Evolutionary conservation across 2,888 invertebrate species (phyloP), one percentile per base, ranked within the genome.

Genomic region (Entomobrya multifasciata): DNA sequence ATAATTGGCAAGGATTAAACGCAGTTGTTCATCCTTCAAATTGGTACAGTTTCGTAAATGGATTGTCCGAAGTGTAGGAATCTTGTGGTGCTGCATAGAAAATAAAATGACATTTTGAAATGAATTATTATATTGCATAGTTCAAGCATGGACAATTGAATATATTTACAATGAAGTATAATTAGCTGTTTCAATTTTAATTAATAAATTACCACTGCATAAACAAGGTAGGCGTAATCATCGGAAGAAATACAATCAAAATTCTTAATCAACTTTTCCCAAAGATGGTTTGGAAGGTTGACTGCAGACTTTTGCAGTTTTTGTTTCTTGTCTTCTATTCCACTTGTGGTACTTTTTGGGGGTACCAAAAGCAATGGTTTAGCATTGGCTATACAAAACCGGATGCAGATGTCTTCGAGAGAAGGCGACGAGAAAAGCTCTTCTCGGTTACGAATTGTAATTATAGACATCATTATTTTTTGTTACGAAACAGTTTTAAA

Each of bases 401-500:
- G 13, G 0, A 62, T 41, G 25, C 76, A 77, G 1, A 83, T 30
- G 17, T 83, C 41, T n/a, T 25, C 41, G 1, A 83, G 55, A 1
- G 76, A 62, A 2, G 65, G 76, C 8, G 76, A 20, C 3, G 76
- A 77, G 49, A 83, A 83, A 15, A 20, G 11, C 25, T 83, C 83
- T 11, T 30, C 36, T 5, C 27, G 8, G n/a, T 41, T 30, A 15
- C 4, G 2, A 1, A 77, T 25, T 8, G 83, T 52, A 13, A 83
- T 44, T 5, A 83, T 47, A 8, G 62, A 13, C 70, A 47, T 72
- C 10, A 11, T 30, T 27, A 27, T 49, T 25, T 44, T 3, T 13
- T 47, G 22, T 47, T 17, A n/a, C n/a, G n/a, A n/a, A n/a, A n/a
- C n/a, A n/a, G n/a, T n/a, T n/a, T n/a, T n/a, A n/a, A n/a, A n/a